Conservation (phyloP, 1,140 invertebrate genomes). For the Fopius arisanus region DNA sequence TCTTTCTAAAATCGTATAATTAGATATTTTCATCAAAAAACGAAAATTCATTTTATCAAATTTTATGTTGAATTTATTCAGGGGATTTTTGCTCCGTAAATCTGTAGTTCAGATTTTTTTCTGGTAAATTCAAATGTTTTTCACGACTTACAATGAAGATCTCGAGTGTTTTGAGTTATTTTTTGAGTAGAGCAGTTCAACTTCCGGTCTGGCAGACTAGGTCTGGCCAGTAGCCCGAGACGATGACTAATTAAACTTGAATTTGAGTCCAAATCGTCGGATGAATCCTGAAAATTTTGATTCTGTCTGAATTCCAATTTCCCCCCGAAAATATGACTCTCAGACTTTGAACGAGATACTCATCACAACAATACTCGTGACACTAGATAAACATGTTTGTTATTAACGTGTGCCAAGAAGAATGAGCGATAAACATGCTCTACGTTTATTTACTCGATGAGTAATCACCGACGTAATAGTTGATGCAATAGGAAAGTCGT, state of each 20-base stretch:
- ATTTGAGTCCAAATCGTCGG: background rate
- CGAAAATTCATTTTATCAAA: too few species aligned
- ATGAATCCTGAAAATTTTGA: too few species aligned
- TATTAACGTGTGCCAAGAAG: background rate
- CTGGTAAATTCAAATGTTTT: too few species aligned
- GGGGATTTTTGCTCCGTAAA: too few species aligned
- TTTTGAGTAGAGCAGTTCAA: background rate
- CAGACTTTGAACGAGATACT: background rate
- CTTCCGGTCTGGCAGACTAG: background rate
- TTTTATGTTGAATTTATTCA: too few species aligned
- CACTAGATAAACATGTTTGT: background rate
- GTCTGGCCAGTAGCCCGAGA: background rate
- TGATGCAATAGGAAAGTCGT: background rate
- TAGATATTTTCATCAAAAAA: too few species aligned
- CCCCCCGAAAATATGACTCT: too few species aligned
- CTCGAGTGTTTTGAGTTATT: background rate
- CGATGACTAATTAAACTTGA: background rate
- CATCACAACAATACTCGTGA: background rate
- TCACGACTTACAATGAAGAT: too few species aligned
- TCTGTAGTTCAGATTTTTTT: too few species aligned
- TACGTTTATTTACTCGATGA: background rate
- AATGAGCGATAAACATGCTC: background rate
- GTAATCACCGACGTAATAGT: background rate
- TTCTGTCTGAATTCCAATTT: background rate
- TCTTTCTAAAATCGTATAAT: too few species aligned